phyloP scores from a whole-genome alignment of 2,888 invertebrate species.

The Pterostichus madidus region DNA sequence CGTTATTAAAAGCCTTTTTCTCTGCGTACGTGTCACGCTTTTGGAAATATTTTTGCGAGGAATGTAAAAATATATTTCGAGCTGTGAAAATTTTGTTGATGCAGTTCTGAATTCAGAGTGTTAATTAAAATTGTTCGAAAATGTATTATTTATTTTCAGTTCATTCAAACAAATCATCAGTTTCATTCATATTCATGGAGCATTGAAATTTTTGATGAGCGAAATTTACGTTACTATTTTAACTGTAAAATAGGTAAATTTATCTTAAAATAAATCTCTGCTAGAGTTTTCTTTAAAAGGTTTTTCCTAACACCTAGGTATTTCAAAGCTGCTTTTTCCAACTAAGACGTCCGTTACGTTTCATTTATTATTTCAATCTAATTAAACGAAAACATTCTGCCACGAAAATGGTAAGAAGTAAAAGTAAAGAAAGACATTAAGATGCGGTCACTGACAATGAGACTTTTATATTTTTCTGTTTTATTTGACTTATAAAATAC shows the following conservation, averaged over 20 bases:
- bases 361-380: background rate
- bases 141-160: constrained; percentile 22
- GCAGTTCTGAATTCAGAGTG: background rate
- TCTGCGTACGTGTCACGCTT: background rate
- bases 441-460: no score
- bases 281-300: constrained; percentile 14
- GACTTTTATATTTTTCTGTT: no score
- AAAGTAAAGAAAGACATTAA: no score
- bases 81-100: background rate
- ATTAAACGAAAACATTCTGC: constrained; percentile 1
- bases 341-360: background rate
- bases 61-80: background rate
- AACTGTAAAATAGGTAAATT: constrained; percentile 28
- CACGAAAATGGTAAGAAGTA: background rate
- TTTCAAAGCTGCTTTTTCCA: background rate
- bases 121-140: background rate
- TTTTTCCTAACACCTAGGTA: background rate
- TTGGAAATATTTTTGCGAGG: background rate
- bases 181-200: constrained; percentile 19
- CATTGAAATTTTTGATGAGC: constrained; percentile 35
- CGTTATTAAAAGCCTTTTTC: constrained; percentile 19
- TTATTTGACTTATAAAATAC: no score
- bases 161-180: constrained; percentile 28
- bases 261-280: constrained; percentile 34
- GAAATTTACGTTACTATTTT: background rate